Evolutionary conservation across 1,140 invertebrate genomes (phyloP).

Genomic region (Drosophila jambulina): DNA sequence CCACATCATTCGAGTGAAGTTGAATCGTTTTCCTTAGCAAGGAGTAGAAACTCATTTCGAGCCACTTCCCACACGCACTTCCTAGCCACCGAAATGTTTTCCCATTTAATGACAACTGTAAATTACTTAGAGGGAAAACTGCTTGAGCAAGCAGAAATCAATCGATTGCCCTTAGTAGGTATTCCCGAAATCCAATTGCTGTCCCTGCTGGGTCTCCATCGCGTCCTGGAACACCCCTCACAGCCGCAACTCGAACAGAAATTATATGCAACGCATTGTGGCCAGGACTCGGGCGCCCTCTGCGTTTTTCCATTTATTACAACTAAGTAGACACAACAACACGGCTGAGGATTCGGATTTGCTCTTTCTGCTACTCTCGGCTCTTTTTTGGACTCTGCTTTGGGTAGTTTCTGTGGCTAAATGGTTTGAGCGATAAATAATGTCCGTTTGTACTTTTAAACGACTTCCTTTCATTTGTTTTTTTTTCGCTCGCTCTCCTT

Average conservation of each 20-base stretch:
- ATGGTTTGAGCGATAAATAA: constrained; percentile 85
- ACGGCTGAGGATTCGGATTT: constrained; percentile 29
- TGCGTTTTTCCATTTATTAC: constrained; percentile 77
- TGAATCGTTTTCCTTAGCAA: neutral
- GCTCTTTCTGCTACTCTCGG: constrained; percentile 11
- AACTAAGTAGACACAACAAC: constrained; percentile 78
- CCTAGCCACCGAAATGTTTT: constrained; percentile 18
- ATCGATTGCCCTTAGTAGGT: constrained; percentile 66
- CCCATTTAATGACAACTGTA: constrained; percentile 67
- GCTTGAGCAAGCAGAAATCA: constrained; percentile 81
- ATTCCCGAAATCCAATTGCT: constrained; percentile 38
- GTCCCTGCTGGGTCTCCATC: neutral
- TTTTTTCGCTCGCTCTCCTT: constrained; percentile 26
- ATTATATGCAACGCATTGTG: constrained; percentile 76
- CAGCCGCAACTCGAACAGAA: constrained; percentile 35
- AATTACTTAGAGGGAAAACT: constrained; percentile 71
- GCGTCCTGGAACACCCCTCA: constrained; percentile 1
- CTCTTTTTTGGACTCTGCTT: constrained; percentile 32
- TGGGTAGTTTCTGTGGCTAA: constrained; percentile 76
- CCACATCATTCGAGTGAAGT: neutral
- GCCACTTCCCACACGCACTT: constrained; percentile 17
- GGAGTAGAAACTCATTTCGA: constrained; percentile 27
- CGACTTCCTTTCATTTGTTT: constrained; percentile 85
- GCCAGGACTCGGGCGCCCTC: constrained; percentile 31
- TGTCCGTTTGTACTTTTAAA: constrained; percentile 85